A percentile compares a stretch with the other conserved stretches of the same genome.
Conservation (phyloP, 1,140 invertebrate genomes). For the Zaprionus capensis region DNA sequence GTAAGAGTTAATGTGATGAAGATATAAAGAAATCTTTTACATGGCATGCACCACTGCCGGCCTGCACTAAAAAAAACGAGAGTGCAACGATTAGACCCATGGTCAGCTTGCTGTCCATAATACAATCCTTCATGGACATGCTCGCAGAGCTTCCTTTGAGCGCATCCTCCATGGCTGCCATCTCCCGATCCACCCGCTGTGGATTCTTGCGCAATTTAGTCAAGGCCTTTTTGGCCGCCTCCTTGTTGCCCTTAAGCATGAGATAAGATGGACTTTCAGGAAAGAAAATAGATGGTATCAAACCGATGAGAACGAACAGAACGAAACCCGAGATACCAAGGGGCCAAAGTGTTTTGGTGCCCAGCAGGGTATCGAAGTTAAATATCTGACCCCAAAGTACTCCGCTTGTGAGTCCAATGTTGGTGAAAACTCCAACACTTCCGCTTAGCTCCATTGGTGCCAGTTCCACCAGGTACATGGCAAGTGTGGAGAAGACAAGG, state of each 20-base stretch:
- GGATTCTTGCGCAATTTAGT: slow-evolving; percentile 61
- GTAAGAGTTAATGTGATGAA: neutral
- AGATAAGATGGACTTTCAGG: slow-evolving; percentile 94
- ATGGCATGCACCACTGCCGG: slow-evolving; percentile 91
- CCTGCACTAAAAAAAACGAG: slow-evolving; percentile 90
- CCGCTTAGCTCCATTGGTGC: slow-evolving; percentile 90
- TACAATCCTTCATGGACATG: slow-evolving; percentile 63
- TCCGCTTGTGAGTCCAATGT: slow-evolving; percentile 91
- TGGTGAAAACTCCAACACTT: slow-evolving; percentile 91
- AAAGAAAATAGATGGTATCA: slow-evolving; percentile 86
- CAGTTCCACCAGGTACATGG: slow-evolving; percentile 94
- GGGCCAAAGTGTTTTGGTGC: slow-evolving; percentile 87
- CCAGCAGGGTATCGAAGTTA: slow-evolving; percentile 70
- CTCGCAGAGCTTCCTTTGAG: slow-evolving; percentile 88
- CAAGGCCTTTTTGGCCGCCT: slow-evolving; percentile 85
- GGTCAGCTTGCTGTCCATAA: slow-evolving; percentile 23
- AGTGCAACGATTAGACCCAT: slow-evolving; percentile 89
- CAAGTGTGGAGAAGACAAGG: slow-evolving; percentile 90
- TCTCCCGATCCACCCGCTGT: slow-evolving; percentile 85
- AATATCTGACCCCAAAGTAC: slow-evolving; percentile 90
- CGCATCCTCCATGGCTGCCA: slow-evolving; percentile 91
- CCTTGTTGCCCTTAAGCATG: slow-evolving; percentile 86
- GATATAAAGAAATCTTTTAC: slow-evolving; percentile 11
- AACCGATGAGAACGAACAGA: slow-evolving; percentile 85
- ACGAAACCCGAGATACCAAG: slow-evolving; percentile 87